Conservation (phyloP, 1,140 invertebrate genomes). For the Branchinecta lynchi region DNA sequence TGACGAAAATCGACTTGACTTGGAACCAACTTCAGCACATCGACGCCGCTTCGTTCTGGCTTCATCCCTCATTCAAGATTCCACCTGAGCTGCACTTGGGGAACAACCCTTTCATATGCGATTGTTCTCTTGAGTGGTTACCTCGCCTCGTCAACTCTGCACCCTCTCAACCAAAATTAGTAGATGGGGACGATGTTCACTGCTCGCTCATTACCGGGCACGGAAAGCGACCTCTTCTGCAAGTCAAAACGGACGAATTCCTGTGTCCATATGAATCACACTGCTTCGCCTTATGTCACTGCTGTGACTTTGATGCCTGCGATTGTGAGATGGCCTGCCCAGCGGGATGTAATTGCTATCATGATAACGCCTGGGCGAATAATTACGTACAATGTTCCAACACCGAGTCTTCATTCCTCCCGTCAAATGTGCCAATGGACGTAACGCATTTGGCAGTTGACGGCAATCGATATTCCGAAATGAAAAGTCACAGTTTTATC, state of each 20-base stretch:
- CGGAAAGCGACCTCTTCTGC: constrained; percentile 37
- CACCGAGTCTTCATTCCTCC: constrained; percentile 57
- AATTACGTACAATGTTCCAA: constrained; percentile 80
- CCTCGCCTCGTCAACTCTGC: constrained; percentile 53
- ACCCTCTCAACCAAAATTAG: constrained; percentile 62
- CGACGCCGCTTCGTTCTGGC: constrained; percentile 56
- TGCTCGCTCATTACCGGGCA: constrained; percentile 39
- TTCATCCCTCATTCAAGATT: constrained; percentile 49
- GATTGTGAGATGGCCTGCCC: constrained; percentile 92
- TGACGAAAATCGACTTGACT: constrained; percentile 72
- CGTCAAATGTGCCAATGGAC: constrained; percentile 77
- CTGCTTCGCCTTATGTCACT: constrained; percentile 81
- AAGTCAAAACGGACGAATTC: constrained; percentile 58
- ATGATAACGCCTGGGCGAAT: constrained; percentile 78
- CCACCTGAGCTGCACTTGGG: constrained; percentile 73
- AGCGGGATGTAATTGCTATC: constrained; percentile 74
- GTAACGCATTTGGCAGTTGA: constrained; percentile 80
- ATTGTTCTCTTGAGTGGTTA: constrained; percentile 83
- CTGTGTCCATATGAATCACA: constrained; percentile 79
- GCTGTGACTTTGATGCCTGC: constrained; percentile 85
- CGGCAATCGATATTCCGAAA: constrained; percentile 64
- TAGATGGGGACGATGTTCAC: constrained; percentile 62
- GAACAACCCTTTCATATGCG: constrained; percentile 75
- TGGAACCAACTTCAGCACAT: constrained; percentile 66
- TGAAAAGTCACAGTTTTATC: constrained; percentile 78